Percentiles rank a stretch among this genome's conserved stretches.
Evolutionary conservation across 2,888 invertebrate species (phyloP).

Genomic region (Acanthosepion esculentum): DNA sequence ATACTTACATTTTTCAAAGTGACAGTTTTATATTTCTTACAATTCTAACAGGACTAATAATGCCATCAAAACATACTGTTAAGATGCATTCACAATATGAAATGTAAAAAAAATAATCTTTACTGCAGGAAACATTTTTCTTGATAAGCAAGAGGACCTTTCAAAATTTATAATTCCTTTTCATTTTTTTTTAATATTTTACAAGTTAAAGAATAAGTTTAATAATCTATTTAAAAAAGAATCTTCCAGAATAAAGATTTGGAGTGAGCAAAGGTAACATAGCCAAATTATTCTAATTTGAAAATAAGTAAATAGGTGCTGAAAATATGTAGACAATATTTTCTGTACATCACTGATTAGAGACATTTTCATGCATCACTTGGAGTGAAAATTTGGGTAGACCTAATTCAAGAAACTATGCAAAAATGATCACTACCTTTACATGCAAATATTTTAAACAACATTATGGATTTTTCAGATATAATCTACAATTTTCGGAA

Average conservation of each 20-base stretch:
- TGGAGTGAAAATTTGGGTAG: no score
- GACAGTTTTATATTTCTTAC: no score
- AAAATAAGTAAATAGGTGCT: neutral
- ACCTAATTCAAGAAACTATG: no score
- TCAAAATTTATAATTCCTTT: neutral
- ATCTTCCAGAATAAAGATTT: neutral
- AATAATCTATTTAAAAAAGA: neutral
- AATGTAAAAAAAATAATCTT: neutral
- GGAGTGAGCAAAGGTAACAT: neutral
- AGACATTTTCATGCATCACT: neutral
- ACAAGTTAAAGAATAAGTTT: neutral
- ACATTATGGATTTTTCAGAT: neutral
- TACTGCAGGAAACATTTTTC: neutral
- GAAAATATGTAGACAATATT: neutral
- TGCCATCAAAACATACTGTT: no score
- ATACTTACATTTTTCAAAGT: no score
- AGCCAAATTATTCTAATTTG: neutral
- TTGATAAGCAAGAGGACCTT: neutral
- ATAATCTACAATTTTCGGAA: neutral
- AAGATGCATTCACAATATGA: neutral
- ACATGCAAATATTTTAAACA: no score
- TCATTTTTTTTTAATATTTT: neutral
- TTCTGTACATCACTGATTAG: constrained; percentile 17
- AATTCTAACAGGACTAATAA: no score
- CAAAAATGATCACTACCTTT: no score